Percentiles rank a stretch among this genome's conserved stretches.
Evolutionary conservation across 2,888 invertebrate species (phyloP).

Genomic region (Chaitophorus viminalis): DNA sequence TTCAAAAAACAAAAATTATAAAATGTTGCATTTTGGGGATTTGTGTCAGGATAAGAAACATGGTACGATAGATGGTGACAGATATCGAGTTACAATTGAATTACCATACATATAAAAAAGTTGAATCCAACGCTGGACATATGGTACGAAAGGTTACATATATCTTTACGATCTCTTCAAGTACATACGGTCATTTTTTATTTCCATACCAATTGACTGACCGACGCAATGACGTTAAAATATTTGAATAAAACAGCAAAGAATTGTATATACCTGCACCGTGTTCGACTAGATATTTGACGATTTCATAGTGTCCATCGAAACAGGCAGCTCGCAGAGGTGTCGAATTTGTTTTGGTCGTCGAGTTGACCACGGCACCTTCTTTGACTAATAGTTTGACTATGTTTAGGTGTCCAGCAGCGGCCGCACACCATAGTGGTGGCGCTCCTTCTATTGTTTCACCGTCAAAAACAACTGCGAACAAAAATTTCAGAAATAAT

Average conservation of each 20-base stretch:
- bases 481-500: constrained; percentile 53
- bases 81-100: too few species aligned
- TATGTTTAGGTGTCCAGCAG: constrained; percentile 90
- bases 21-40: too few species aligned
- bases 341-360: constrained; percentile 93
- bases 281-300: constrained; percentile 88
- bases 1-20: too few species aligned
- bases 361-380: constrained; percentile 92
- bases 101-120: too few species aligned
- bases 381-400: constrained; percentile 85
- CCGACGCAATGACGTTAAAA: not conserved
- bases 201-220: too few species aligned
- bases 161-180: too few species aligned
- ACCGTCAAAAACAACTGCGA: constrained; percentile 91
- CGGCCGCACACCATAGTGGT: constrained; percentile 97
- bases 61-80: too few species aligned
- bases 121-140: too few species aligned
- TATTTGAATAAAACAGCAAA: not conserved
- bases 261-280: constrained; percentile 76
- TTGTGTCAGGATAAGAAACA: too few species aligned
- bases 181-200: too few species aligned
- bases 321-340: constrained; percentile 95
- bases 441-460: constrained; percentile 97
- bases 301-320: constrained; percentile 95
- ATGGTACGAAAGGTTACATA: too few species aligned